Conservation (phyloP, 2,113 vertebrate genomes). For the Grammomys surdaster region DNA sequence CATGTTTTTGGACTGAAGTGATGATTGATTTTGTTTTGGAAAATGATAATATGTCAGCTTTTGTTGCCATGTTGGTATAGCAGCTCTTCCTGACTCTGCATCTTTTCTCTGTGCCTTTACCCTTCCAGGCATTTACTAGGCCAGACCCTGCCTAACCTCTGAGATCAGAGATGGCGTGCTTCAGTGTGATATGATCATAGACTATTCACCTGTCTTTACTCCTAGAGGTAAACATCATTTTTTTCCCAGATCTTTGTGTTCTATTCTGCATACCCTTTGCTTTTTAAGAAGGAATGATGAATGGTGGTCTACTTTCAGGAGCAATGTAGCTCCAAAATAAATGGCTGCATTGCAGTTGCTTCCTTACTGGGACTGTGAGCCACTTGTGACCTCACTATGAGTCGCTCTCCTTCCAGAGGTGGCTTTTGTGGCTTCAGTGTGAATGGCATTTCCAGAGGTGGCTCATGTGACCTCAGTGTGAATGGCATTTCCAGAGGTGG, state of each 20-base stretch:
- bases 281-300: conserved; percentile 44
- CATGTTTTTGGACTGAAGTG: conserved; percentile 3
- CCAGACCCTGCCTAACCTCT: not conserved
- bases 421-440: not conserved
- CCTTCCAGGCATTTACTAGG: not conserved
- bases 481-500: not conserved
- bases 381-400: not conserved
- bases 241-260: conserved; percentile 20
- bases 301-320: not conserved
- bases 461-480: too few relatives aligned
- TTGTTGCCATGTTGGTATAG: not conserved
- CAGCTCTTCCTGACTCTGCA: not conserved
- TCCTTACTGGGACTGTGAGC: not conserved
- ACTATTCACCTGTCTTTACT: not conserved
- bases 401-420: not conserved
- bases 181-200: not conserved
- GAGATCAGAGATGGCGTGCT: not conserved
- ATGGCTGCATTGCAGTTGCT: not conserved
- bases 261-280: conserved; percentile 28
- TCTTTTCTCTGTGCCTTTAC: not conserved
- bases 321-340: not conserved
- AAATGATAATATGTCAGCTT: not conserved
- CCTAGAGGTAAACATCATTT: not conserved
- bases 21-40: not conserved
- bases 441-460: not conserved